Evolutionary conservation across 1,140 invertebrate genomes (phyloP).

Genomic region (roundworm (Caenorhabditis elegans)): DNA sequence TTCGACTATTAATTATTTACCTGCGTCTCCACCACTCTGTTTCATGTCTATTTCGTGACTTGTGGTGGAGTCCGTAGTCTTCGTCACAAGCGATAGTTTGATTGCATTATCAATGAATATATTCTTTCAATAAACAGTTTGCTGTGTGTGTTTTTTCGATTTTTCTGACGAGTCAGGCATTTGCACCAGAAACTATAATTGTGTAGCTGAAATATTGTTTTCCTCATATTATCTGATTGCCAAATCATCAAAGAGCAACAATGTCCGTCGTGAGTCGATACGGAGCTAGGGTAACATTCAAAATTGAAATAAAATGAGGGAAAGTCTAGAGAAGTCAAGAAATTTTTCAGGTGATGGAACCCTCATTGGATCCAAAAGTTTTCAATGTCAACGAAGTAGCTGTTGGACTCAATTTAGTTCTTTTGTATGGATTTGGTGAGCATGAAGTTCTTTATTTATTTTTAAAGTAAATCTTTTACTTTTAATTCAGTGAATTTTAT

Average conservation of each 20-base stretch:
- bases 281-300: neutral
- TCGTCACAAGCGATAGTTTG: conserved; percentile 14
- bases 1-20: conserved; percentile 1
- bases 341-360: conserved; percentile 28
- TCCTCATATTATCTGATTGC: neutral
- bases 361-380: conserved; percentile 7
- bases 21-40: neutral
- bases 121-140: neutral
- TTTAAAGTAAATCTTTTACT: too few relatives aligned
- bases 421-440: conserved; percentile 39
- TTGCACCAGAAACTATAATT: conserved; percentile 18
- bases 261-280: conserved; percentile 1
- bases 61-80: neutral
- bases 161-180: too few relatives aligned
- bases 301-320: neutral
- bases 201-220: neutral
- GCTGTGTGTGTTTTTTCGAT: neutral
- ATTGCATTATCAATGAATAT: neutral
- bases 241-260: neutral
- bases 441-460: too few relatives aligned
- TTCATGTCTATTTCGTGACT: neutral
- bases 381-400: conserved; percentile 10
- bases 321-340: neutral
- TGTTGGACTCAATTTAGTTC: conserved; percentile 8
- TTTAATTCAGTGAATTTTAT: too few relatives aligned